These are phyloP conservation scores for Heteronetta atricapilla DNA, from an alignment of 2,113 vertebrate species.

Conservation along the genomic window DNA sequence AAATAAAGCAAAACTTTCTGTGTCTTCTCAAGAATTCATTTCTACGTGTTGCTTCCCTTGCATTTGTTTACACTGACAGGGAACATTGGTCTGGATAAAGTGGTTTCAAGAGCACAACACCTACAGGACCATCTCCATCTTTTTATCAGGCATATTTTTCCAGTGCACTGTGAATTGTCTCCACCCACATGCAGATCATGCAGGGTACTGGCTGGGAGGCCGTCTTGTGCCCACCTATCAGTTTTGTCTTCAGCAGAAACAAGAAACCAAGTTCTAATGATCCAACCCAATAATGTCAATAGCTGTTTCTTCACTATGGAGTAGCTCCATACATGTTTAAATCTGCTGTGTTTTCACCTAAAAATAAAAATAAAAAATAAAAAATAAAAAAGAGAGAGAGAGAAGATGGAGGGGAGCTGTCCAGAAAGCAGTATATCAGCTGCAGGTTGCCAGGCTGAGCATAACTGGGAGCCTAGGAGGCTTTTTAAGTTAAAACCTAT, in stretches of 20 bases:
- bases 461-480: neutral
- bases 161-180: neutral
- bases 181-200: neutral
- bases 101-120: neutral
- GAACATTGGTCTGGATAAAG: neutral
- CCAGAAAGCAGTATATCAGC: neutral
- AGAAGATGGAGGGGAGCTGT: neutral
- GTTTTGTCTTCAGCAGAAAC: neutral
- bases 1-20: neutral
- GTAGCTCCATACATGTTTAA: neutral
- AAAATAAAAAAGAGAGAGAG: no score
- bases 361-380: neutral
- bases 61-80: neutral
- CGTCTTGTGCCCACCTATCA: no score
- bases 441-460: neutral
- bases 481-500: neutral
- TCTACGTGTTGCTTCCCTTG: neutral
- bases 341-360: neutral
- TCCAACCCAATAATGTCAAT: neutral
- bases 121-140: neutral
- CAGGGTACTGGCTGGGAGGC: neutral
- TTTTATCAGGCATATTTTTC: neutral
- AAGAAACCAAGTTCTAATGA: neutral
- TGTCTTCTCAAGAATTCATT: neutral
- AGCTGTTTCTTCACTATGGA: neutral